These are phyloP conservation scores for Artemia franciscana DNA, from an alignment of 1,140 invertebrate species.

Conservation along the genomic window DNA sequence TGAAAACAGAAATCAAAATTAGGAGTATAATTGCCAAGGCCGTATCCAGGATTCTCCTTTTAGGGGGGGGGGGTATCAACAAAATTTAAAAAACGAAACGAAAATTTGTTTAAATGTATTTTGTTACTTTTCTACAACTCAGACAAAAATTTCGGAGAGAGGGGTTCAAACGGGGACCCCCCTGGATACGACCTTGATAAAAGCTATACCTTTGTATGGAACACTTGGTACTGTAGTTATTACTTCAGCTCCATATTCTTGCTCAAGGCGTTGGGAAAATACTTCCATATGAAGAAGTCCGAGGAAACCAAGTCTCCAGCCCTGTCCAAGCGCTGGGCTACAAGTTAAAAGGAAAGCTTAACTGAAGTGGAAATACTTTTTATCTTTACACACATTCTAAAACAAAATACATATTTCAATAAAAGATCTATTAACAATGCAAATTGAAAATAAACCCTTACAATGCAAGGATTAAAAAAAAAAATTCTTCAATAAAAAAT, in stretches of 20 bases:
- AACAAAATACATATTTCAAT: neutral
- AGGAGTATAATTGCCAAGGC: no score
- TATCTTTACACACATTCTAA: no score
- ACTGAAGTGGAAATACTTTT: no score
- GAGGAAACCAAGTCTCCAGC: conserved; percentile 78
- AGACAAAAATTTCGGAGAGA: no score
- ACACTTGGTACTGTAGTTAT: conserved; percentile 83
- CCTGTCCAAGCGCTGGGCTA: conserved; percentile 76
- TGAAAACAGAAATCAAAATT: no score
- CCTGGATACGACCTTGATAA: no score
- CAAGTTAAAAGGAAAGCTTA: conserved; percentile 3
- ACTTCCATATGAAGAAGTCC: conserved; percentile 90
- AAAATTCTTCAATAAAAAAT: neutral
- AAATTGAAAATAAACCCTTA: neutral
- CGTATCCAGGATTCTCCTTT: no score
- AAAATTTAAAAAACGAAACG: no score
- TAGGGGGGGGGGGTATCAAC: no score
- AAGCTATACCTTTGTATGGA: conserved; percentile 59
- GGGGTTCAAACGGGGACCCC: no score
- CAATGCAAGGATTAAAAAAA: neutral
- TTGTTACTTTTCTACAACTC: no score
- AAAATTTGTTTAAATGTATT: no score
- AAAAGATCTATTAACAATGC: neutral
- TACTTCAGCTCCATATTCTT: conserved; percentile 70
- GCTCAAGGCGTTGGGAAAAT: conserved; percentile 72